These are phyloP conservation scores for Myotis davidii DNA, from an alignment of 2,113 vertebrate genomes.

Conservation along the genomic window DNA sequence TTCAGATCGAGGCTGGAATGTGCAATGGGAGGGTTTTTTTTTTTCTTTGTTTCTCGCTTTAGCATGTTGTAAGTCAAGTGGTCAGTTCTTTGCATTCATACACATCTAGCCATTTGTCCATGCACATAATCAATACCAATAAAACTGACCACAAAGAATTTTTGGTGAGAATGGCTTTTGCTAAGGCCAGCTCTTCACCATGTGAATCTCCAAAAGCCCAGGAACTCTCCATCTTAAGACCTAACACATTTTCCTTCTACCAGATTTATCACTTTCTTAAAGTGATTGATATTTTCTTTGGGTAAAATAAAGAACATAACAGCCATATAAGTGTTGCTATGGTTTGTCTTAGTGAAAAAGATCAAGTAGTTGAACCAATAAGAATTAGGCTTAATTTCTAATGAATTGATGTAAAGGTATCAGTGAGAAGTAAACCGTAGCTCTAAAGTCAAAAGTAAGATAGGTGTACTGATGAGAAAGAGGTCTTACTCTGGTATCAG, in stretches of 20 bases:
- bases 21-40: neutral
- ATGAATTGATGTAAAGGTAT: neutral
- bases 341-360: neutral
- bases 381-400: neutral
- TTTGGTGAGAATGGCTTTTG: neutral
- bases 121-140: neutral
- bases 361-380: neutral
- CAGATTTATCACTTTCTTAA: neutral
- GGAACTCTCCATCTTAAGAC: neutral
- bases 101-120: neutral
- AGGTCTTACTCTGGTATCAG: neutral
- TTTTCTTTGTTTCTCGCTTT: neutral
- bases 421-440: neutral
- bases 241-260: neutral
- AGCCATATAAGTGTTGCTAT: neutral
- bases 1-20: neutral
- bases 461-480: neutral
- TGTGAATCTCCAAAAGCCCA: neutral
- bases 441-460: neutral
- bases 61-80: neutral
- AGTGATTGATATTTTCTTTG: neutral
- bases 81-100: neutral
- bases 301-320: neutral
- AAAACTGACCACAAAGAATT: neutral
- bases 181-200: neutral